phyloP scores from a whole-genome alignment of 2,888 invertebrate genomes.

The Notocelia uddmanniana region DNA sequence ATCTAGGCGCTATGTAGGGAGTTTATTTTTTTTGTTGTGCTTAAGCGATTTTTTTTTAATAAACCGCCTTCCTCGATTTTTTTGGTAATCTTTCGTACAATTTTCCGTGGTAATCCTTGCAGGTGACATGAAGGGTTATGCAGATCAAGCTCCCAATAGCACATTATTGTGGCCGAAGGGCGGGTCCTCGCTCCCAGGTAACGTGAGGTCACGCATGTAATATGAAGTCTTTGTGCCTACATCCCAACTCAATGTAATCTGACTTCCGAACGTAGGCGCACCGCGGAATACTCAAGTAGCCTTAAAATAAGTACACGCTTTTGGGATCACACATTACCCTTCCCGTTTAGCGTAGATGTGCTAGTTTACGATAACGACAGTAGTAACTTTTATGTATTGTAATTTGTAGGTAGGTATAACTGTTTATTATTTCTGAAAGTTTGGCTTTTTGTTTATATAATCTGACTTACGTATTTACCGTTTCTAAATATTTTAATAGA shows the following conservation, averaged over 20 bases:
- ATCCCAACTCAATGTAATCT: conserved; percentile 47
- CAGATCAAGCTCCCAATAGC: conserved; percentile 42
- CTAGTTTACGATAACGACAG: background rate
- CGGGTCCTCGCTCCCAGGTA: conserved; percentile 39
- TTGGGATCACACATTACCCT: conserved; percentile 20
- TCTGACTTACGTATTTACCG: background rate
- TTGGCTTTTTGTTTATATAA: background rate
- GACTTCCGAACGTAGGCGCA: conserved; percentile 43
- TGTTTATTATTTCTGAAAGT: background rate
- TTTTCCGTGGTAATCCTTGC: conserved; percentile 40
- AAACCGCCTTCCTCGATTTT: conserved; percentile 7
- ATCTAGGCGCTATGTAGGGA: too few species aligned
- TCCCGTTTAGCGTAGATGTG: background rate
- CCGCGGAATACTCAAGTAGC: conserved; percentile 45
- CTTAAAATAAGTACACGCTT: conserved; percentile 37
- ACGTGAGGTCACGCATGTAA: conserved; percentile 47
- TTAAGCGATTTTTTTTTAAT: too few species aligned
- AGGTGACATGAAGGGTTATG: conserved; percentile 39
- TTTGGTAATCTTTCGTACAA: conserved; percentile 11
- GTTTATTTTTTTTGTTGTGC: too few species aligned
- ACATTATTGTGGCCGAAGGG: conserved; percentile 43
- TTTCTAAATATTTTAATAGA: conserved; percentile 5
- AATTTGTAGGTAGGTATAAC: too few species aligned
- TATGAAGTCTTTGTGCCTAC: conserved; percentile 41
- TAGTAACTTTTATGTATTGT: background rate